Evolutionary conservation across 2,888 invertebrate genomes (phyloP).

Genomic region (Polia nebulosa): DNA sequence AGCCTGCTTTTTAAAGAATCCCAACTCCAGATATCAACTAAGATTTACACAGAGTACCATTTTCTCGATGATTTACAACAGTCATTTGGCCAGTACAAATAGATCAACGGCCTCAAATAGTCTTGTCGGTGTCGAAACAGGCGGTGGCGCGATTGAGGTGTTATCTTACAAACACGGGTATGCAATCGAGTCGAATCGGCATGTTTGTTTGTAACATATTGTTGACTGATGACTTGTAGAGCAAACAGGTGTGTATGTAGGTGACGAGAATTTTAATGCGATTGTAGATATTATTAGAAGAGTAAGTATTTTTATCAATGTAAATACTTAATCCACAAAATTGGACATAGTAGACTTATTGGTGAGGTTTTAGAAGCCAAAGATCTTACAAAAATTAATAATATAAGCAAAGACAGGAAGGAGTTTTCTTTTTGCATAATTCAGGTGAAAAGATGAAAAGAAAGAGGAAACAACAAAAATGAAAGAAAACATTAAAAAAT

Average conservation of each 20-base stretch:
- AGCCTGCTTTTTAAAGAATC: neutral
- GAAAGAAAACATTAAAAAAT: neutral
- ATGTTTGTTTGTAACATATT: conserved; percentile 29
- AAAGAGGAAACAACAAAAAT: neutral
- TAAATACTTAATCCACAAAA: no score
- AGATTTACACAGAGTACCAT: conserved; percentile 2
- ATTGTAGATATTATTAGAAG: neutral
- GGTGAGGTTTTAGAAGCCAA: neutral
- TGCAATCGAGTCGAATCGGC: conserved; percentile 44
- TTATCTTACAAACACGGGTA: conserved; percentile 60
- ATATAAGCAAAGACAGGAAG: no score
- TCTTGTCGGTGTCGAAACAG: conserved; percentile 36
- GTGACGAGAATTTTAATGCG: conserved; percentile 20
- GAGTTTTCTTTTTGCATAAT: no score
- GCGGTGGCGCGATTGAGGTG: conserved; percentile 62
- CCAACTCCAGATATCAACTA: conserved; percentile 2
- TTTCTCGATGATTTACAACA: conserved; percentile 14
- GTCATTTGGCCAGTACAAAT: conserved; percentile 30
- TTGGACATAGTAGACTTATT: neutral
- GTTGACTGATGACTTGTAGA: conserved; percentile 31
- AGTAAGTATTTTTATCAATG: neutral
- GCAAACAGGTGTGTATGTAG: conserved; percentile 25
- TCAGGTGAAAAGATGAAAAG: no score
- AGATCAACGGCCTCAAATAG: conserved; percentile 50
- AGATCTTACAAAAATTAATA: neutral